Evolutionary conservation across 2,888 invertebrate genomes (phyloP).

Genomic region (Taenaris catops): DNA sequence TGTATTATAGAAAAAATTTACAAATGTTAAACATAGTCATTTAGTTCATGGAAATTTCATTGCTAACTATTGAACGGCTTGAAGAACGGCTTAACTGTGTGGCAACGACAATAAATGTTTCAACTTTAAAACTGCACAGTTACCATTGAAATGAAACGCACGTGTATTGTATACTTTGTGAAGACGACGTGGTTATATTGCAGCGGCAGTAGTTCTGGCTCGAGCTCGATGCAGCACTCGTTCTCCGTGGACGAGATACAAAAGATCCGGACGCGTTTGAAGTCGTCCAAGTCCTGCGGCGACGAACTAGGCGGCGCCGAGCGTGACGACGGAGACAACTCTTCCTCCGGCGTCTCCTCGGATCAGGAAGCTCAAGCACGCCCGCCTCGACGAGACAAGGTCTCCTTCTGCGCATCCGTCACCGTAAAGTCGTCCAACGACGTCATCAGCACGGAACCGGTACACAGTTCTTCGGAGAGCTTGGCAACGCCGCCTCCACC

Average conservation of each 20-base stretch:
- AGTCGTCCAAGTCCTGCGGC: constrained; percentile 92
- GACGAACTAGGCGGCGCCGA: constrained; percentile 84
- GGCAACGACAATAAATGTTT: too few species aligned
- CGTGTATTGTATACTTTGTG: too few species aligned
- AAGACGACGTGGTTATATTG: too few species aligned
- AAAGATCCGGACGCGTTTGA: constrained; percentile 90
- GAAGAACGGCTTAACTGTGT: too few species aligned
- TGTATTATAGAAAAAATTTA: too few species aligned
- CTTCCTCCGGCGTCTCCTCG: constrained; percentile 92
- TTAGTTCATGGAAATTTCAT: too few species aligned
- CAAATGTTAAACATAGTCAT: too few species aligned
- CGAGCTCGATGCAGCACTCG: constrained; percentile 89
- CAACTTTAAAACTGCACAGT: too few species aligned
- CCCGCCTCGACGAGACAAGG: constrained; percentile 58
- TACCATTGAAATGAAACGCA: too few species aligned
- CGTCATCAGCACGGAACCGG: constrained; percentile 75
- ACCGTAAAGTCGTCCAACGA: constrained; percentile 73
- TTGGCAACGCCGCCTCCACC: constrained; percentile 53
- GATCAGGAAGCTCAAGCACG: constrained; percentile 83
- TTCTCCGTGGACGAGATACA: constrained; percentile 94
- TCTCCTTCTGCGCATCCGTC: constrained; percentile 73
- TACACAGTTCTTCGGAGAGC: constrained; percentile 70
- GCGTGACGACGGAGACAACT: constrained; percentile 91
- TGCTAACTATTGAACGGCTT: too few species aligned
- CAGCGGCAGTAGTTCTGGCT: constrained; percentile 87